A percentile compares a stretch with the other conserved stretches of the same genome.
These are phyloP conservation scores for Beris morrisii DNA, from an alignment of 2,888 invertebrate genomes.

Conservation along the genomic window DNA sequence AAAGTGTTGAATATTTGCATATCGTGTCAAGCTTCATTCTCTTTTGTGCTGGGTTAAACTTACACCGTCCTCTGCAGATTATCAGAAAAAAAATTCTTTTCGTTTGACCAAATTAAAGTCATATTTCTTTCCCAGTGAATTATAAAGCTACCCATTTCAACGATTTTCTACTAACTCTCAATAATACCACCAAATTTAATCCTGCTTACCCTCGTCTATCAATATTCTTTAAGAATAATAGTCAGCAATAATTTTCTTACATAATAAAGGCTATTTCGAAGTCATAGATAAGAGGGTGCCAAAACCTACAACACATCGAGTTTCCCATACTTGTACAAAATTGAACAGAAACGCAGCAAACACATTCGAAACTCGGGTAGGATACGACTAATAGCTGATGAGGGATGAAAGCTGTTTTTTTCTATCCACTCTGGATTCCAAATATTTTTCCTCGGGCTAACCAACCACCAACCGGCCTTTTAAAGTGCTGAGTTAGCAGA, in stretches of 20 bases:
- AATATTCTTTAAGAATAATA: not conserved
- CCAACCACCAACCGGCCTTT: slow-evolving; percentile 23
- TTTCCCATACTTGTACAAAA: not conserved
- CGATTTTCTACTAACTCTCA: no score
- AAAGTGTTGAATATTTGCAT: no score
- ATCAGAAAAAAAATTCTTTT: no score
- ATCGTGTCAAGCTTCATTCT: no score
- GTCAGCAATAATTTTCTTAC: no score
- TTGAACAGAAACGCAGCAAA: slow-evolving; percentile 16
- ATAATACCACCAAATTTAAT: not conserved
- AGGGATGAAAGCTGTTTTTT: not conserved
- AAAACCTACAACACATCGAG: not conserved
- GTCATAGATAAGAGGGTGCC: slow-evolving; percentile 4
- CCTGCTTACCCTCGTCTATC: slow-evolving; percentile 7
- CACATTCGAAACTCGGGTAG: not conserved
- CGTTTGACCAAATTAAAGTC: no score
- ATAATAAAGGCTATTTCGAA: no score
- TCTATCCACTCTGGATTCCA: slow-evolving; percentile 1
- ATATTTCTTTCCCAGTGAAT: no score
- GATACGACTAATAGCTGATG: not conserved
- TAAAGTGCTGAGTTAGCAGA: slow-evolving; percentile 24
- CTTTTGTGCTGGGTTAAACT: no score
- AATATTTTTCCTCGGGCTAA: slow-evolving; percentile 1
- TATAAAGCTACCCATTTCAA: no score
- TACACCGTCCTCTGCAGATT: no score